These are phyloP conservation scores for Hyposoter dolosus DNA, from an alignment of 2,888 invertebrate genomes.

Conservation along the genomic window DNA sequence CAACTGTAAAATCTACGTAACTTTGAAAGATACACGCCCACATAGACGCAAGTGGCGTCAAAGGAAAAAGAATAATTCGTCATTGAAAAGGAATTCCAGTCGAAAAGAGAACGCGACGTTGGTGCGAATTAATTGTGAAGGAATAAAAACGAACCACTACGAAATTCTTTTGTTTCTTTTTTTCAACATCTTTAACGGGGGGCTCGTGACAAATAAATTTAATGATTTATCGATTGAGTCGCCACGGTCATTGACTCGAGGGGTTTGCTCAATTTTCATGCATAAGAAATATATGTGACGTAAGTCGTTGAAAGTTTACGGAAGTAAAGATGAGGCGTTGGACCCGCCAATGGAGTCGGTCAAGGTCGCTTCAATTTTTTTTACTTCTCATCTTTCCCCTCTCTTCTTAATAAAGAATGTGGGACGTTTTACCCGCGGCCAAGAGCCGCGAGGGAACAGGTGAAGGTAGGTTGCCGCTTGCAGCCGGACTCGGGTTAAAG, in stretches of 20 bases:
- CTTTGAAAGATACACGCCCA: slow-evolving; percentile 60
- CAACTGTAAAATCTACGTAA: slow-evolving; percentile 71
- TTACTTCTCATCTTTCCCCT: slow-evolving; percentile 44
- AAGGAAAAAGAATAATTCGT: slow-evolving; percentile 24
- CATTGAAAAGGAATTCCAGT: not conserved
- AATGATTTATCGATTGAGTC: not conserved
- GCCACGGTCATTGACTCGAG: slow-evolving; percentile 26
- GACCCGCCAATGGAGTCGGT: slow-evolving; percentile 71
- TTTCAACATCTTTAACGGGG: not conserved
- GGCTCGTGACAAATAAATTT: not conserved
- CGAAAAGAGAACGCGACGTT: not conserved
- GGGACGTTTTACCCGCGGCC: slow-evolving; percentile 55
- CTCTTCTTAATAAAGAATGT: slow-evolving; percentile 54
- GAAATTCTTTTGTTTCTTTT: not conserved
- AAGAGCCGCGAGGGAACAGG: slow-evolving; percentile 54
- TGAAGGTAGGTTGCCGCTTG: slow-evolving; percentile 68
- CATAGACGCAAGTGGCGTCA: slow-evolving; percentile 15
- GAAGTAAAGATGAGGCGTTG: slow-evolving; percentile 59
- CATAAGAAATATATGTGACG: slow-evolving; percentile 44
- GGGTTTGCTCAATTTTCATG: slow-evolving; percentile 40
- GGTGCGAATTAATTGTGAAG: not conserved
- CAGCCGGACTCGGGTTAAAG: slow-evolving; percentile 75
- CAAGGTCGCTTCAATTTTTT: slow-evolving; percentile 72
- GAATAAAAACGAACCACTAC: not conserved
- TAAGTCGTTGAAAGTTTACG: slow-evolving; percentile 59